Conservation (phyloP, 2,113 vertebrate species). For the Rallus limicola region DNA sequence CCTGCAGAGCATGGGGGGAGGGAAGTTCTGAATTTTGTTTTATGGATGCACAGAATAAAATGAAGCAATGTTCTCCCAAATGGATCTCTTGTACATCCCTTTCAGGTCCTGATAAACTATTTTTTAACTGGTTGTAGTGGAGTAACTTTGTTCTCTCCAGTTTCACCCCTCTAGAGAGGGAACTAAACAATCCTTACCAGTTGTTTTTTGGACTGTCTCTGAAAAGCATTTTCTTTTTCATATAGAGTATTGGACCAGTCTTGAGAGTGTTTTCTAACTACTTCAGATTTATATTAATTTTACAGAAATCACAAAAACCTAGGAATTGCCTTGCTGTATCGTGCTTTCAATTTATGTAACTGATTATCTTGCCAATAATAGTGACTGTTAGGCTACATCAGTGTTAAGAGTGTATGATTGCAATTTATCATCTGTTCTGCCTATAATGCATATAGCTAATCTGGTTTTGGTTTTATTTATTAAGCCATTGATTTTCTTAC, state of each 20-base stretch:
- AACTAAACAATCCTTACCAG: slow-evolving; percentile 16
- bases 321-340: neutral
- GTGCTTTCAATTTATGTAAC: neutral
- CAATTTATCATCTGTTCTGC: neutral
- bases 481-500: neutral
- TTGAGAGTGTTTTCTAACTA: neutral
- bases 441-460: accelerated
- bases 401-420: neutral
- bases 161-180: neutral
- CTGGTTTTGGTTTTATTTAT: neutral
- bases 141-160: neutral
- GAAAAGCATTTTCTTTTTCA: neutral
- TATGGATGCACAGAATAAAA: neutral
- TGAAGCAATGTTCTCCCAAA: neutral
- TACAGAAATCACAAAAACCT: neutral
- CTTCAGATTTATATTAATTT: neutral
- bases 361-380: neutral
- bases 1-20: neutral
- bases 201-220: slow-evolving; percentile 4
- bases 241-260: neutral
- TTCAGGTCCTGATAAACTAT: neutral
- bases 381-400: neutral
- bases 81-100: neutral
- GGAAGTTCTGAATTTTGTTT: neutral
- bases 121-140: neutral